These are phyloP conservation scores for Caerostris extrusa DNA, from an alignment of 1,140 invertebrate species.

Conservation along the genomic window DNA sequence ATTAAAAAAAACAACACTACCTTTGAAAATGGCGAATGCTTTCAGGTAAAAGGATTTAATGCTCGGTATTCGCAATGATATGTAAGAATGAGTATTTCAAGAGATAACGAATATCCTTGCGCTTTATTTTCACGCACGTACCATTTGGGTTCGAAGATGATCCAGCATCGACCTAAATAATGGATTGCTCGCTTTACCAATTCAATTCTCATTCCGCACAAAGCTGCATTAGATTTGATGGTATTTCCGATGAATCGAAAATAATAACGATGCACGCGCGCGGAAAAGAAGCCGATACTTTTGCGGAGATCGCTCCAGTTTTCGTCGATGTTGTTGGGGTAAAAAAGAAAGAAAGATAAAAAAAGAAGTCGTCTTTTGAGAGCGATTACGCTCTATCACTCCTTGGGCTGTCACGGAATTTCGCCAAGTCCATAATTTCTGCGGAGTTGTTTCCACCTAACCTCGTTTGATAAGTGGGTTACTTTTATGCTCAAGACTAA, in stretches of 20 bases:
- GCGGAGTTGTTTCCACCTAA: constrained; percentile 11
- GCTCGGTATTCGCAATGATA: no score
- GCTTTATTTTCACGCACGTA: no score
- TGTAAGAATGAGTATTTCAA: no score
- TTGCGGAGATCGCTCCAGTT: not conserved
- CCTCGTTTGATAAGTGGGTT: constrained; percentile 36
- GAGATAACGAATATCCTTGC: no score
- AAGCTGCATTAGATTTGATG: not conserved
- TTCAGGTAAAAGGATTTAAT: no score
- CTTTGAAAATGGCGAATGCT: no score
- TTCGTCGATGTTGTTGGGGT: not conserved
- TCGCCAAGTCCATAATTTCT: constrained; percentile 57
- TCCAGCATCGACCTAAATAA: not conserved
- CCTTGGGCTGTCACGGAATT: constrained; percentile 36
- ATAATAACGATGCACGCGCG: not conserved
- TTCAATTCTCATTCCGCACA: not conserved
- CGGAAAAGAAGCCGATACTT: not conserved
- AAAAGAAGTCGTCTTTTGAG: not conserved
- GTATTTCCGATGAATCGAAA: not conserved
- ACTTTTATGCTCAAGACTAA: constrained; percentile 37
- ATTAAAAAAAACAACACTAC: no score
- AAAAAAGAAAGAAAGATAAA: not conserved
- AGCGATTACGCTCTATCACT: constrained; percentile 12
- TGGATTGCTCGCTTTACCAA: not conserved
- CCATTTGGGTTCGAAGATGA: no score